Percentiles rank a stretch among this genome's conserved stretches.
phyloP scores from a whole-genome alignment of 2,888 invertebrate genomes.

The Dione juno region DNA sequence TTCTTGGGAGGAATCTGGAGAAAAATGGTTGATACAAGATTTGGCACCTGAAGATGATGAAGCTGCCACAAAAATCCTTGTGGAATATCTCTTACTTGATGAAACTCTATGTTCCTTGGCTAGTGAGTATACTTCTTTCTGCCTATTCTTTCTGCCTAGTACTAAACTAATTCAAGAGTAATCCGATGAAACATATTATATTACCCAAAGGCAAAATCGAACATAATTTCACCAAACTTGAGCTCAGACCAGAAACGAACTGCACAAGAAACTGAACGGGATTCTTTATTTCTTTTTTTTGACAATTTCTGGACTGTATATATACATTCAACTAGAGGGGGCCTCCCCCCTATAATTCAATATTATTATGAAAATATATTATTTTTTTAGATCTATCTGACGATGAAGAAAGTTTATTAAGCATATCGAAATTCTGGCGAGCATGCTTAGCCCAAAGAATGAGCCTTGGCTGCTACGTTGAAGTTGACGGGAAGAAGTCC shows the following conservation, averaged over 20 bases:
- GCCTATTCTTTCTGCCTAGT: neutral
- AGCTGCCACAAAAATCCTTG: conserved; percentile 56
- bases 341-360: no score
- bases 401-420: conserved; percentile 55
- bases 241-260: no score
- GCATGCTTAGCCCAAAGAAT: conserved; percentile 55
- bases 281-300: neutral
- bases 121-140: conserved; percentile 48
- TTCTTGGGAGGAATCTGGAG: conserved; percentile 58
- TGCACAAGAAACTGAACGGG: no score
- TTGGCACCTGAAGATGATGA: conserved; percentile 66
- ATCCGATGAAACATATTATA: no score
- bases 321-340: no score
- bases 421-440: conserved; percentile 58
- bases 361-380: no score
- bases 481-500: conserved; percentile 54
- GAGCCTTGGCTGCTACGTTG: conserved; percentile 65
- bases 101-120: conserved; percentile 57
- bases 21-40: conserved; percentile 64
- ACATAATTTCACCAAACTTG: no score
- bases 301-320: no score
- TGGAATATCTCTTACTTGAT: conserved; percentile 58
- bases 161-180: no score
- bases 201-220: no score
- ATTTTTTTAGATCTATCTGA: conserved; percentile 52